These are phyloP conservation scores for Criorhina ranunculi DNA, from an alignment of 2,888 invertebrate genomes.

Conservation along the genomic window DNA sequence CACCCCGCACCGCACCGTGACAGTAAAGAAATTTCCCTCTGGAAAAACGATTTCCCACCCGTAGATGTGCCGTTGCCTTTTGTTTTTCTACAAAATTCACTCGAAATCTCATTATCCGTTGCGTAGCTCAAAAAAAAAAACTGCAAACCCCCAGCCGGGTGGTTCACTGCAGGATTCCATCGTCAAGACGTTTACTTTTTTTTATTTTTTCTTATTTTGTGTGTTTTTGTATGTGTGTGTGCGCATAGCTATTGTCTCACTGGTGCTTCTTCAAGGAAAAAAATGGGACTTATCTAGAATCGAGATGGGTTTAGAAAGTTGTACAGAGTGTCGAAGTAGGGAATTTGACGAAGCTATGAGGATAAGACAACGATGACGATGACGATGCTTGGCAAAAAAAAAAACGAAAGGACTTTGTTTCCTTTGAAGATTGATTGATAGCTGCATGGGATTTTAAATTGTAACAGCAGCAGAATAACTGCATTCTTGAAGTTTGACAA, in stretches of 20 bases:
- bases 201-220: conserved; percentile 27
- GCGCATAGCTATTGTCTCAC: conserved; percentile 61
- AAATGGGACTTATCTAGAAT: conserved; percentile 71
- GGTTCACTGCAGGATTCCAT: conserved; percentile 64
- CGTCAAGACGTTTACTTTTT: conserved; percentile 58
- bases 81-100: conserved; percentile 72
- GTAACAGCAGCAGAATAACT: conserved; percentile 29
- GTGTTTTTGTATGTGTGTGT: conserved; percentile 27
- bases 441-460: conserved; percentile 68
- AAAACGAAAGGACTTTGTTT: conserved; percentile 37
- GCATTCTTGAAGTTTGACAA: conserved; percentile 17
- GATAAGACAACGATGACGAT: not conserved
- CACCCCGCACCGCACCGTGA: conserved; percentile 38
- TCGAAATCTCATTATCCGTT: conserved; percentile 76
- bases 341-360: conserved; percentile 58
- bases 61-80: conserved; percentile 70
- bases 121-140: conserved; percentile 62
- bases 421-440: conserved; percentile 75
- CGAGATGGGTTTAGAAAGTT: conserved; percentile 73
- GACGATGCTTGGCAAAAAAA: not conserved
- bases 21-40: conserved; percentile 64
- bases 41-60: conserved; percentile 72
- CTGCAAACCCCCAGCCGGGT: conserved; percentile 66
- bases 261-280: conserved; percentile 30
- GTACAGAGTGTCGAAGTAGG: conserved; percentile 63